Conservation (phyloP, 2,888 invertebrate genomes). For the Uloborus plumipes region DNA sequence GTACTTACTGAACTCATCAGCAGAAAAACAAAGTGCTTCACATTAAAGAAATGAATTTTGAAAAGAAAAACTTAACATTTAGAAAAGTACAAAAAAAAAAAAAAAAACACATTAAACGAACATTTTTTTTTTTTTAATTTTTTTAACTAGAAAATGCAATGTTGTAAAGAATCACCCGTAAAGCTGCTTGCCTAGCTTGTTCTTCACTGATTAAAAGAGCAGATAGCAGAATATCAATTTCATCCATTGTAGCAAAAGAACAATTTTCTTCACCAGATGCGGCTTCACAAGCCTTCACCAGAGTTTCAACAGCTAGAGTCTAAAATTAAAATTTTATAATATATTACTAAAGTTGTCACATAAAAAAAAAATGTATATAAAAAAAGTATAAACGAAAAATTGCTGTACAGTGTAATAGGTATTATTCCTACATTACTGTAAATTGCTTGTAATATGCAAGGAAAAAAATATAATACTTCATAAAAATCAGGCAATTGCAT, state of each 20-base stretch:
- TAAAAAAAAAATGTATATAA: neutral
- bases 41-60: too few relatives aligned
- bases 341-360: neutral
- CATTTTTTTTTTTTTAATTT: too few relatives aligned
- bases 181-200: conserved; percentile 84
- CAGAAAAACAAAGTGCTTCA: too few relatives aligned
- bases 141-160: neutral
- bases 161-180: conserved; percentile 72
- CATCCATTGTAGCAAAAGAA: conserved; percentile 78
- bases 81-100: too few relatives aligned
- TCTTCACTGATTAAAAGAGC: conserved; percentile 82
- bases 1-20: too few relatives aligned
- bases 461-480: neutral
- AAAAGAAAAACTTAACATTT: too few relatives aligned
- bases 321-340: conserved; percentile 70
- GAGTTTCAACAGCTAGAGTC: conserved; percentile 82
- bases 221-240: conserved; percentile 82
- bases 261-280: conserved; percentile 80
- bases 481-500: neutral
- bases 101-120: too few relatives aligned
- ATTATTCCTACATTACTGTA: too few relatives aligned
- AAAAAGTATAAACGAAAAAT: neutral
- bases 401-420: neutral
- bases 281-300: conserved; percentile 84
- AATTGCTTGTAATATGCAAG: too few relatives aligned